A percentile compares a stretch with the other conserved stretches of the same genome.
Evolutionary conservation across 2,797 vertebrate species (phyloP).

Genomic region (Cynodonichthys magdalenae): DNA sequence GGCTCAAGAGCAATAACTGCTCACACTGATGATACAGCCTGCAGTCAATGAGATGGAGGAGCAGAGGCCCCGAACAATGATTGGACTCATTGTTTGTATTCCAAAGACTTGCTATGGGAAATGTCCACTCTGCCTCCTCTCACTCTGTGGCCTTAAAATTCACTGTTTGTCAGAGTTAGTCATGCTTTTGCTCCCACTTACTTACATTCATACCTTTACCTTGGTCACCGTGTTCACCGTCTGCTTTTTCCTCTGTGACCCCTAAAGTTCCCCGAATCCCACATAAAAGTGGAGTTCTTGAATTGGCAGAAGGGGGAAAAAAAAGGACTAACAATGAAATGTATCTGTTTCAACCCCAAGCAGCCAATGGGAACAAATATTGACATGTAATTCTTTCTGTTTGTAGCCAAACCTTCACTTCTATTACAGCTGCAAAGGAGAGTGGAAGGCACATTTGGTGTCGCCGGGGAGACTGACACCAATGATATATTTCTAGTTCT

Average conservation of each 20-base stretch:
- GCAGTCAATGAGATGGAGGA: constrained; percentile 55
- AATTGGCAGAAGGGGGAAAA: constrained; percentile 66
- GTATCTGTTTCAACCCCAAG: constrained; percentile 79
- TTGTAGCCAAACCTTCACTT: constrained; percentile 66
- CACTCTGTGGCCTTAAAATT: constrained; percentile 51
- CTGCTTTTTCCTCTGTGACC: constrained; percentile 69
- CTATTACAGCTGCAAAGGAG: constrained; percentile 77
- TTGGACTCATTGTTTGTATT: constrained; percentile 67
- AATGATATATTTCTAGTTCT: constrained; percentile 77
- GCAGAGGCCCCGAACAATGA: constrained; percentile 39
- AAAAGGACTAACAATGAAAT: constrained; percentile 71
- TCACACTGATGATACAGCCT: constrained; percentile 52
- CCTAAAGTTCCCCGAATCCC: constrained; percentile 64
- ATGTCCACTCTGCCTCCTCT: constrained; percentile 66
- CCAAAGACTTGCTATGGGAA: constrained; percentile 70
- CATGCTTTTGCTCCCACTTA: constrained; percentile 50
- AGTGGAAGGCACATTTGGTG: constrained; percentile 68
- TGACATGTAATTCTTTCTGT: constrained; percentile 81
- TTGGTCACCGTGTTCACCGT: constrained; percentile 36
- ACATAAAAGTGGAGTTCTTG: constrained; percentile 75
- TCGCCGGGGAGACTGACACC: constrained; percentile 79
- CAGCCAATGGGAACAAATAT: constrained; percentile 84
- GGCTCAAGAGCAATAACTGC: constrained; percentile 48
- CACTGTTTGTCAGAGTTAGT: constrained; percentile 63
- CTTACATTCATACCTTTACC: constrained; percentile 48